These are phyloP conservation scores for Hyles euphorbiae DNA, from an alignment of 1,140 invertebrate genomes.

Conservation along the genomic window DNA sequence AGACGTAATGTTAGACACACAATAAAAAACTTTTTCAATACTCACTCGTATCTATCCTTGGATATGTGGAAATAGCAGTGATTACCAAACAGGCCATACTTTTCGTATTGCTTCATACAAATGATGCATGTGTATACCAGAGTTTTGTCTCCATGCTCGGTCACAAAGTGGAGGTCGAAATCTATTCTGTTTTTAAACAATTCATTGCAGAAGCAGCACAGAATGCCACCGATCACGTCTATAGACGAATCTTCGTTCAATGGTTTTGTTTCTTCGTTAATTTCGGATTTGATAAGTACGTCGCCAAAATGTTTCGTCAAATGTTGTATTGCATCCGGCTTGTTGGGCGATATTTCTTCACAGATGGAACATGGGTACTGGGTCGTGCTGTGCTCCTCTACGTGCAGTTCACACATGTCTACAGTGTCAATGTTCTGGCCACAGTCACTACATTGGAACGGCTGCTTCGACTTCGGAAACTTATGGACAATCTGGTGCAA, in stretches of 20 bases:
- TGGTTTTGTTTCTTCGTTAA: slow-evolving; percentile 17
- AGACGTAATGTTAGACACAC: no score
- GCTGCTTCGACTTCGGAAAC: slow-evolving; percentile 35
- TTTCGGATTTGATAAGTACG: slow-evolving; percentile 16
- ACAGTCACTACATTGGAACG: slow-evolving; percentile 48
- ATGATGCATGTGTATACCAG: slow-evolving; percentile 53
- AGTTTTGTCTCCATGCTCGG: slow-evolving; percentile 41
- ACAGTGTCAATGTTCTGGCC: slow-evolving; percentile 17
- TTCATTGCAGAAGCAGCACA: slow-evolving; percentile 43
- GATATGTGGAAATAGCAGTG: slow-evolving; percentile 53
- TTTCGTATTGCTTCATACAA: slow-evolving; percentile 51
- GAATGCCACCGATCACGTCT: slow-evolving; percentile 49
- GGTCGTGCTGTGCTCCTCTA: slow-evolving; percentile 41
- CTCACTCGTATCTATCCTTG: slow-evolving; percentile 57
- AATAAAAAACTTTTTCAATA: slow-evolving; percentile 10
- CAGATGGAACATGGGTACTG: slow-evolving; percentile 56
- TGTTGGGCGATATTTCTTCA: slow-evolving; percentile 37
- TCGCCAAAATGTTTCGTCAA: slow-evolving; percentile 51
- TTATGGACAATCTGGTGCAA: slow-evolving; percentile 53
- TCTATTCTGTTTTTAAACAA: slow-evolving; percentile 44
- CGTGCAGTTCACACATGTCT: slow-evolving; percentile 38
- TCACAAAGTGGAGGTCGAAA: slow-evolving; percentile 51
- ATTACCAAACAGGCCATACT: slow-evolving; percentile 46
- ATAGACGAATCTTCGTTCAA: slow-evolving; percentile 39
- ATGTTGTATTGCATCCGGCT: slow-evolving; percentile 40